phyloP scores from a whole-genome alignment of 2,113 vertebrate genomes.

The Acrocephalus arundinaceus region DNA sequence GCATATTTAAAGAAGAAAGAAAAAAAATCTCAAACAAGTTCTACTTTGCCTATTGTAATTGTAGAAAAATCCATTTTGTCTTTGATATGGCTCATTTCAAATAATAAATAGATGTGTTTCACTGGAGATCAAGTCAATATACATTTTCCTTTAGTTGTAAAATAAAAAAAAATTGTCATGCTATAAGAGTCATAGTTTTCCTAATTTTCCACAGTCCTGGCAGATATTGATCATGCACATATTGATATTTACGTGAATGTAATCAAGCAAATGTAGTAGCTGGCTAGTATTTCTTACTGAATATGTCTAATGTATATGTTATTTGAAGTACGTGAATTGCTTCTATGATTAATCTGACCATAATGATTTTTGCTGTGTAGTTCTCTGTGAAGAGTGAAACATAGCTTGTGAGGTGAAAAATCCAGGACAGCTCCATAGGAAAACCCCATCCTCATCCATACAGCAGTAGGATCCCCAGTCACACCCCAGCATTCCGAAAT shows the following conservation, averaged over 20 bases:
- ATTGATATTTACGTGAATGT: background rate
- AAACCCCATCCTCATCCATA: background rate
- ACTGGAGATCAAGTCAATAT: background rate
- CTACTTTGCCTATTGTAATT: background rate
- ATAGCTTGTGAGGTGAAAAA: background rate
- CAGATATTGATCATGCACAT: background rate
- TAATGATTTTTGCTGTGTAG: background rate
- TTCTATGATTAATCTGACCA: background rate
- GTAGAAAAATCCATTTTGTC: background rate
- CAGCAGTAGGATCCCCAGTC: background rate
- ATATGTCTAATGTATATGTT: background rate
- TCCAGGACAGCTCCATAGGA: background rate
- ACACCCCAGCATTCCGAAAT: background rate
- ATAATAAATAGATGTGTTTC: constrained; percentile 12
- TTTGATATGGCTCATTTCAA: constrained; percentile 26
- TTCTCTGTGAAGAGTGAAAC: background rate
- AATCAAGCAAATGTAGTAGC: background rate
- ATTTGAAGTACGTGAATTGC: background rate
- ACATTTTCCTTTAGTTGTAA: background rate
- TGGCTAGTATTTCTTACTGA: background rate
- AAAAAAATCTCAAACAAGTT: background rate
- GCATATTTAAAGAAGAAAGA: background rate
- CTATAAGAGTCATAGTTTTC: background rate
- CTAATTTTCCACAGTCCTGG: background rate
- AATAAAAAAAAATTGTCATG: background rate